Percentiles rank a stretch among this genome's conserved stretches.
Evolutionary conservation across 1,140 invertebrate species (phyloP).

Genomic region (Vanessa atalanta): DNA sequence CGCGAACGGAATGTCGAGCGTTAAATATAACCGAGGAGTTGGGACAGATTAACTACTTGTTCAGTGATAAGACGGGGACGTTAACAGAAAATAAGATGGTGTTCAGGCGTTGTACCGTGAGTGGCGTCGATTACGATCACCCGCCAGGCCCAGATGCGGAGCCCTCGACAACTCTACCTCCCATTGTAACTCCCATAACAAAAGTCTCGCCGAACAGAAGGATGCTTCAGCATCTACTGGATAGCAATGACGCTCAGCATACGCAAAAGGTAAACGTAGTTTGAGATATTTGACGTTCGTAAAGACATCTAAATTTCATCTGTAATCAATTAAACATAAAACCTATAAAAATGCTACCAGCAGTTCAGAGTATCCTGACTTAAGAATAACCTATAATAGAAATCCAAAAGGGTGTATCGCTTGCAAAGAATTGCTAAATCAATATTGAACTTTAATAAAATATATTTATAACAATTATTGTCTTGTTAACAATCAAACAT

Average conservation of each 20-base stretch:
- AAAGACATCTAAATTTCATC: too few relatives aligned
- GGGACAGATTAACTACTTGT: conserved; percentile 97
- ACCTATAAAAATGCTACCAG: neutral
- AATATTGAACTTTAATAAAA: too few relatives aligned
- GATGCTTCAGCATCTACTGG: conserved; percentile 83
- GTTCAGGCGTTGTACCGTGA: conserved; percentile 94
- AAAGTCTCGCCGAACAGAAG: conserved; percentile 82
- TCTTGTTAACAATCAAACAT: too few relatives aligned
- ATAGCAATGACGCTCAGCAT: conserved; percentile 67
- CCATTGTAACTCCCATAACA: conserved; percentile 82
- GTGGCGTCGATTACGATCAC: conserved; percentile 94
- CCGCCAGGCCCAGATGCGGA: conserved; percentile 83
- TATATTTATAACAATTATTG: too few relatives aligned
- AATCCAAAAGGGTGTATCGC: too few relatives aligned
- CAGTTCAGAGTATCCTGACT: too few relatives aligned
- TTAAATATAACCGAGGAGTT: conserved; percentile 98
- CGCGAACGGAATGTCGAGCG: conserved; percentile 95
- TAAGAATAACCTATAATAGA: too few relatives aligned
- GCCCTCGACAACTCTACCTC: conserved; percentile 75
- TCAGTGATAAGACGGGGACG: conserved; percentile 99
- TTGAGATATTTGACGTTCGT: neutral
- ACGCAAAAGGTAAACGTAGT: conserved; percentile 63
- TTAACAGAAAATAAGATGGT: conserved; percentile 99
- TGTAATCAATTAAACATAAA: too few relatives aligned
- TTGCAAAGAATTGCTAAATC: too few relatives aligned